Evolutionary conservation across 2,888 invertebrate species (phyloP).

Genomic region (Agrochola lychnidis): DNA sequence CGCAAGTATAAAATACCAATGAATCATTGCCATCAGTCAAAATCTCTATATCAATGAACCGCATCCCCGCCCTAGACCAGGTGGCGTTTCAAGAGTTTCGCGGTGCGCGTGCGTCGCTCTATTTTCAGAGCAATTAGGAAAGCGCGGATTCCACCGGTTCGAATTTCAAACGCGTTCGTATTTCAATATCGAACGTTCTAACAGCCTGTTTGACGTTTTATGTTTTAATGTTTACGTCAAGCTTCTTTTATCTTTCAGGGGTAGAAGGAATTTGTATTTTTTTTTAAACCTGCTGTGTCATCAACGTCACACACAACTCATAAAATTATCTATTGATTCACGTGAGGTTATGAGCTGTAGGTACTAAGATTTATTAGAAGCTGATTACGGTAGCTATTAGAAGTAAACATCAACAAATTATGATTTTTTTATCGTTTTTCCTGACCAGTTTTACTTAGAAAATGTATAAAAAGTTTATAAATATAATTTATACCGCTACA

Average conservation of each 20-base stretch:
- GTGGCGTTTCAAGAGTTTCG: slow-evolving; percentile 72
- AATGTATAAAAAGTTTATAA: slow-evolving; percentile 34
- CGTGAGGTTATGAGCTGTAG: background rate
- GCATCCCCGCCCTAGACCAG: slow-evolving; percentile 72
- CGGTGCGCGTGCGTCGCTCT: slow-evolving; percentile 73
- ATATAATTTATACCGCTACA: slow-evolving; percentile 36
- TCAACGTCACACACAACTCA: background rate
- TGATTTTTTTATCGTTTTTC: slow-evolving; percentile 18
- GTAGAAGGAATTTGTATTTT: background rate
- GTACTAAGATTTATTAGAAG: background rate
- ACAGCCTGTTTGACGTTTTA: slow-evolving; percentile 38
- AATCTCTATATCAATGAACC: slow-evolving; percentile 4
- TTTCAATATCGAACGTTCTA: slow-evolving; percentile 62
- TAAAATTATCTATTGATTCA: background rate
- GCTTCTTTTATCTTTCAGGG: slow-evolving; percentile 26
- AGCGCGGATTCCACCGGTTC: slow-evolving; percentile 77
- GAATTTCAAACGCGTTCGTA: slow-evolving; percentile 79
- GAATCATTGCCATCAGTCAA: background rate
- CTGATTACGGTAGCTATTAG: slow-evolving; percentile 1
- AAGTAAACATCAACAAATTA: slow-evolving; percentile 9
- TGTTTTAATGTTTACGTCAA: slow-evolving; percentile 28
- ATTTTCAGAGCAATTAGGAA: slow-evolving; percentile 87
- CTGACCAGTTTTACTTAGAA: slow-evolving; percentile 32
- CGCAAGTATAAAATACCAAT: background rate
- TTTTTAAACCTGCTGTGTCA: background rate